Evolutionary conservation across 37 sponge, comb jelly and placozoan genomes (phyloP).

Genomic region (Ephydatia muelleri): DNA sequence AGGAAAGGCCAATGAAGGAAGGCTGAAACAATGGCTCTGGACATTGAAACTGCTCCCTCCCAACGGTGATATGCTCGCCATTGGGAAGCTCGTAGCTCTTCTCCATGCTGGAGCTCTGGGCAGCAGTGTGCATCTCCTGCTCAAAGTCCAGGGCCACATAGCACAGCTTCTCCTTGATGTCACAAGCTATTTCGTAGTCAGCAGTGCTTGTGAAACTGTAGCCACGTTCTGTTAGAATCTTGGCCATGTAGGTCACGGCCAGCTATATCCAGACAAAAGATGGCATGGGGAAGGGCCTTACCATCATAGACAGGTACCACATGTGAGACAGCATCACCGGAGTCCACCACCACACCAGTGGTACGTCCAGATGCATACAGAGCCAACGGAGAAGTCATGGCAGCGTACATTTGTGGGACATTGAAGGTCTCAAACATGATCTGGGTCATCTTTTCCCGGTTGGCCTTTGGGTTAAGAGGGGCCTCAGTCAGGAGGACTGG

Average conservation of each 20-base stretch:
- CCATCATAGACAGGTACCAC: constrained; percentile 99
- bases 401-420: constrained; percentile 98
- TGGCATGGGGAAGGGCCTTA: constrained; percentile 98
- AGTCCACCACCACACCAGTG: constrained; percentile 99
- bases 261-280: constrained; percentile 97
- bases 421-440: constrained; percentile 99
- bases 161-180: constrained; percentile 99
- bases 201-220: constrained; percentile 87
- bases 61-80: constrained; percentile 99
- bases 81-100: constrained; percentile 99
- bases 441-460: constrained; percentile 99
- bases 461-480: constrained; percentile 99
- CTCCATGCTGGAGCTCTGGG: constrained; percentile 86
- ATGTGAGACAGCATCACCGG: constrained; percentile 99
- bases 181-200: constrained; percentile 94
- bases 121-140: constrained; percentile 98
- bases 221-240: constrained; percentile 97
- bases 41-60: constrained; percentile 94
- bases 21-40: constrained; percentile 92
- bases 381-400: constrained; percentile 98
- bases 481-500: constrained; percentile 99
- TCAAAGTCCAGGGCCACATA: constrained; percentile 99
- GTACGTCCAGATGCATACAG: constrained; percentile 98
- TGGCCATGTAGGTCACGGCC: constrained; percentile 99
- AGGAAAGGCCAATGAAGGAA: constrained; percentile 94